A percentile compares a stretch with the other conserved stretches of the same genome.
Evolutionary conservation across 2,888 invertebrate genomes (phyloP).

Genomic region (Trichopoda pennipes): DNA sequence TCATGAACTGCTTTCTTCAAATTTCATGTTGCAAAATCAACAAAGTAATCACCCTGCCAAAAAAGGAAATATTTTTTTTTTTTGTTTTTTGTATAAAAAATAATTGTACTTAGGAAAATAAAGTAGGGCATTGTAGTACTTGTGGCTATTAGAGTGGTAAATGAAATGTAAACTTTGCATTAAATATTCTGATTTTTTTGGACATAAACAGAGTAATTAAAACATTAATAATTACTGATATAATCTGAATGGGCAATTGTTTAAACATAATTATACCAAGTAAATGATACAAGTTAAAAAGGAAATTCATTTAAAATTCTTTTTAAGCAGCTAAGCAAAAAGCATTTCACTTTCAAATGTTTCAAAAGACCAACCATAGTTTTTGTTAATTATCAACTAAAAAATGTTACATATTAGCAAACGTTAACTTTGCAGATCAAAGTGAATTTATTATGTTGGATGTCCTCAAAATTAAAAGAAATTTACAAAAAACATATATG

Average conservation of each 20-base stretch:
- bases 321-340: not conserved
- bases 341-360: not conserved
- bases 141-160: slow-evolving; percentile 46
- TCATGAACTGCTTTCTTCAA: too few species aligned
- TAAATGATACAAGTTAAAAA: slow-evolving; percentile 4
- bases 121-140: slow-evolving; percentile 46
- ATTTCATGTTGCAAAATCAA: too few species aligned
- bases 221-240: slow-evolving; percentile 41
- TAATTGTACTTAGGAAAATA: slow-evolving; percentile 15
- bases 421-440: not conserved
- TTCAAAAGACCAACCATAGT: not conserved
- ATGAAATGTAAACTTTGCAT: slow-evolving; percentile 54
- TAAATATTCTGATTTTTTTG: slow-evolving; percentile 27
- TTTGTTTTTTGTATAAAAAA: slow-evolving; percentile 6
- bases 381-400: not conserved
- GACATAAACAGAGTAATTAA: slow-evolving; percentile 41
- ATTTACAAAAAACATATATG: too few species aligned
- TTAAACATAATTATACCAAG: slow-evolving; percentile 5
- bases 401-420: not conserved
- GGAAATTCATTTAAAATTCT: slow-evolving; percentile 20
- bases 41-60: too few species aligned
- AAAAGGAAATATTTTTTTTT: not conserved
- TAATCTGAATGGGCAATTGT: slow-evolving; percentile 10
- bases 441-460: not conserved
- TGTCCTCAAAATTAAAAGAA: not conserved